Evolutionary conservation across 2,113 vertebrate genomes (phyloP).

Genomic region (Pyxicephalus adspersus): DNA sequence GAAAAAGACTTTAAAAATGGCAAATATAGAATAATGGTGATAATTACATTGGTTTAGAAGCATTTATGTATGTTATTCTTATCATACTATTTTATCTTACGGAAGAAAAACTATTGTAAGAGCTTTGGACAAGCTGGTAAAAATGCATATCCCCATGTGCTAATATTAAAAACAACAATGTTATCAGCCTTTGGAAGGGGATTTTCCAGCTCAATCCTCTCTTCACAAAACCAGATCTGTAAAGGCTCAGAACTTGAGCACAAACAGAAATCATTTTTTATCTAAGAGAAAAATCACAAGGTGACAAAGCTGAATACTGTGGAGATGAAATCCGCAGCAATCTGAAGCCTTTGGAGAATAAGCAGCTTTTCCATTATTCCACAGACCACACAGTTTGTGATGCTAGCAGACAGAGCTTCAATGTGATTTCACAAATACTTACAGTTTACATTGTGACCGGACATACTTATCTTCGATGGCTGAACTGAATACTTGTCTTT

Average conservation of each 20-base stretch:
- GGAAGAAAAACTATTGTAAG: slow-evolving; percentile 46
- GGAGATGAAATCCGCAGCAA: slow-evolving; percentile 41
- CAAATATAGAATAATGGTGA: slow-evolving; percentile 14
- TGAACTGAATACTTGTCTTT: slow-evolving; percentile 16
- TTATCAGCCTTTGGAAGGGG: slow-evolving; percentile 51
- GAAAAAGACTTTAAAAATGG: slow-evolving; percentile 2
- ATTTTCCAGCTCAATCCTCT: slow-evolving; percentile 53
- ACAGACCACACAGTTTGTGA: slow-evolving; percentile 11
- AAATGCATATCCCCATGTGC: slow-evolving; percentile 47
- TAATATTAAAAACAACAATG: slow-evolving; percentile 45
- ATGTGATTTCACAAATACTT: slow-evolving; percentile 27
- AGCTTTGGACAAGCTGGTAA: slow-evolving; percentile 30
- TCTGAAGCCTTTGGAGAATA: slow-evolving; percentile 33
- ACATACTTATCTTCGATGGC: not conserved
- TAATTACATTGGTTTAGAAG: slow-evolving; percentile 14
- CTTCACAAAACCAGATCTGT: slow-evolving; percentile 47
- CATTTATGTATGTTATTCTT: slow-evolving; percentile 29
- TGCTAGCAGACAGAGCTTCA: slow-evolving; percentile 23
- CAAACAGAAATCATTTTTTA: slow-evolving; percentile 54
- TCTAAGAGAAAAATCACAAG: slow-evolving; percentile 54
- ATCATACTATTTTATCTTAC: slow-evolving; percentile 39
- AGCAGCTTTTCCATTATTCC: slow-evolving; percentile 50
- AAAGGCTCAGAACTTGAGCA: slow-evolving; percentile 51
- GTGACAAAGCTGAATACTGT: slow-evolving; percentile 51
- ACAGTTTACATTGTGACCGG: slow-evolving; percentile 33